Base-by-base conservation (phyloP, 2,797 vertebrate species). In the Melopsittacus undulatus region DNA sequence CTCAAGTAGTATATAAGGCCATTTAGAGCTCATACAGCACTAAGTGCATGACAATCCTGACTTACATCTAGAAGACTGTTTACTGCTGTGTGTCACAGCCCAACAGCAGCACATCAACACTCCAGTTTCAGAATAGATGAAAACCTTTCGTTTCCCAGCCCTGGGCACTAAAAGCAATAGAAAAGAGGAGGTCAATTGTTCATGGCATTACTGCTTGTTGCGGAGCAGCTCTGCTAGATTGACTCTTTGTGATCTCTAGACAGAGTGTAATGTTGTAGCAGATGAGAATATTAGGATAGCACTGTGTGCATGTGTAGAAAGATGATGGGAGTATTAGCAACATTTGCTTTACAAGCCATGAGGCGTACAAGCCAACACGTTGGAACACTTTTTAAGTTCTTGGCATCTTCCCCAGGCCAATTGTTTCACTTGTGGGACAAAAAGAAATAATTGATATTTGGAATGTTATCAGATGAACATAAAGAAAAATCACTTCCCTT, bases 161-260 rank as follows among this genome's bases (percentile, higher is more conserved):
- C 45, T 42, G 42, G 63, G 73, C 70, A 90, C 32, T 34, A 74
- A 70, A 56, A 82, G 54, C 61, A 76, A 36, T 1, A 84, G 63
- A 77, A 93, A 81, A 77, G 40, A 82, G 59, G 68, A 91, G 76
- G 79, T 69, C 45, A 63, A 92, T 83, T 90, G 80, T 36, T 93
- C 48, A 22, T 42, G 27, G 32, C 57, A 87, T 10, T 59, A 36
- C 54, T 67, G 64, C 75, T 92, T 81, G 75, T 57, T 92, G 77
- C 56, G 63, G 64, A 72, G 34, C 36, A 34, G 64, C 36, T 79
- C 69, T 42, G 66, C 83, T 80, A 15, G 7, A 68, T 2, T 86
- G 87, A 75, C 40, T 91, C 70, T 72, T 57, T 56, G 59, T 68
- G 21, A 77, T 88, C 45, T 78, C 48, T 21, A 64, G 46, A 72